Base-by-base conservation (phyloP, 2,113 vertebrate genomes). In the Nannospalax galili region DNA sequence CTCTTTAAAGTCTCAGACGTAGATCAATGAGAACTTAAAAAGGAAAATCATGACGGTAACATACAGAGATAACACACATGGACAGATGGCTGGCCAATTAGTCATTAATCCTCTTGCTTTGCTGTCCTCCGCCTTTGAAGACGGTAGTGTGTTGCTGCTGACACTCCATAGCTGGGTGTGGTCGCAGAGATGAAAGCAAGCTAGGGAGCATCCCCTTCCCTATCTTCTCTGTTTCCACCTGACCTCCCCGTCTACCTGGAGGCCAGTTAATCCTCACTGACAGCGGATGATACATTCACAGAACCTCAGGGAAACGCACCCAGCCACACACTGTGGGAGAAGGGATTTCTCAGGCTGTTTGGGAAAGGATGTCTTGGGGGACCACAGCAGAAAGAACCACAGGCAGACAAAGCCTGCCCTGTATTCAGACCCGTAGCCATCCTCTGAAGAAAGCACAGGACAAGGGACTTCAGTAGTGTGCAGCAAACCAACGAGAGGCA, bases 31-130 rank as follows among this genome's bases (percentile, higher is more conserved):
- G 56, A 93, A 97, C 95, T 97, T 96, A 85, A 97, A 97, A 97
- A 96, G 94, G 62, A 82, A 96, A 94, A 84, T 16, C 64, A 91
- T 79, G 84, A 97, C 87, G 96, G 91, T 96, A 96, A 88, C 89
- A 91, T 32, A 96, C 72, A 30, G 93, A 96, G 90, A 93, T 95
- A 96, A 96, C 90, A 93, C 92, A 94, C 95, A 90, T 45, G 96
- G 97, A 95, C 97, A 97, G 96, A 98, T 95, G 96, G 95, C 80
- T 96, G 90, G 93, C 96, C 94, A 96, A 96, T 97, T 97, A 97
- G 95, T 96, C 89, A 90, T 96, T 94, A 93, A 88, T 69, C 16
- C 52, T 69, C 74, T 80, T 82, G 42, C 96, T 96, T 97, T 88
- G 62, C 89, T 97, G 62, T 95, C 77, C 91, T 97, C 90, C 94